Evolutionary conservation across 2,888 invertebrate genomes (phyloP), one percentile per base, ranked within the genome.

Genomic region (Catocala sponsa): DNA sequence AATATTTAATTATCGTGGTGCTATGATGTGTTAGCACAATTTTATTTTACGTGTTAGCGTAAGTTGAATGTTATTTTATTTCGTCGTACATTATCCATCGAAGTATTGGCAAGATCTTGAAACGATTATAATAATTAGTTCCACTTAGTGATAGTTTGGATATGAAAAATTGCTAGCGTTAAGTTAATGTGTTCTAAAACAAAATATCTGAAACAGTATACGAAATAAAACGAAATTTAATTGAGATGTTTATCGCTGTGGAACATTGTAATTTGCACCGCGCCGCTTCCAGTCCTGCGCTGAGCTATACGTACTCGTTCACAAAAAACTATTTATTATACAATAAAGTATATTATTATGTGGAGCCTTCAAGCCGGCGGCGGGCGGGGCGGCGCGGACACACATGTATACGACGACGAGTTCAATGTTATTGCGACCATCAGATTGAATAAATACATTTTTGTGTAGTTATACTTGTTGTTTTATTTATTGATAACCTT

Each of bases 191-290:
- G 91, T 94, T 94, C 91, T 91, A 85, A 86, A 91, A 92, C 92
- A 89, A 89, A 87, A 94, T 94, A 94, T 94, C 94, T 94, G 92
- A 92, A 87, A 90, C 92, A 90, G 94, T 94, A 94, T 94, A 94
- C 94, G 94, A 94, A 81, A 89, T 85, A 74, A 70, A 81, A 83
- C 86, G 78, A 88, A 88, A 82, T 81, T 84, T 86, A 89, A 90
- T 87, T 86, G 85, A 83, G 78, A 80, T 82, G 80, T 83, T 89
- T 86, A 82, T 80, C 79, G 82, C 88, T 88, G 86, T 86, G 85
- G 83, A 85, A 85, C 84, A 87, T 86, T 84, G 84, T 79, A 74
- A 83, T 77, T 47, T 79, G 80, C 76, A 79, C 72, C 83, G 84
- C 85, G 90, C 82, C 88, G 90, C 86, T 82, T 80, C 65, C 69